Conservation (phyloP, 2,797 vertebrate species). For the Sebastiscus tertius region DNA sequence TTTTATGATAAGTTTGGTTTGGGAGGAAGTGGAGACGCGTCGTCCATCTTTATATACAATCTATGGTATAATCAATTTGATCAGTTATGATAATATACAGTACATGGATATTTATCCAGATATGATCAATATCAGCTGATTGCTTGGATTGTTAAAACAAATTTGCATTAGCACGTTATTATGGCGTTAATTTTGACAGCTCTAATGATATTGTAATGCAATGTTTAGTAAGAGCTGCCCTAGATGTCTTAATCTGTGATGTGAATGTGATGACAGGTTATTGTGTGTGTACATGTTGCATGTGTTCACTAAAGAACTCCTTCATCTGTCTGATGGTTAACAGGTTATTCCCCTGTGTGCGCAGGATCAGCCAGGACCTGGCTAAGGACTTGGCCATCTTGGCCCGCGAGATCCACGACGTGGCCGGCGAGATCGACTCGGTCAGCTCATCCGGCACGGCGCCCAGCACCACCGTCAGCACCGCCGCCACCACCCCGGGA, state of each 20-base stretch:
- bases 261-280: background rate
- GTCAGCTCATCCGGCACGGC: conserved; percentile 98
- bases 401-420: conserved; percentile 98
- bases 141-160: background rate
- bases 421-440: conserved; percentile 99
- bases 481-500: conserved; percentile 98
- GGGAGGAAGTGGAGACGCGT: too few relatives aligned
- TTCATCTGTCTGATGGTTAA: conserved; percentile 82
- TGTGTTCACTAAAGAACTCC: conserved; percentile 68
- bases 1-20: too few relatives aligned
- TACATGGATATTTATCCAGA: background rate
- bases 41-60: too few relatives aligned
- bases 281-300: conserved; percentile 35
- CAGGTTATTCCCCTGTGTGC: conserved; percentile 91
- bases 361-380: conserved; percentile 99
- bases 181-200: too few relatives aligned
- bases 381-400: conserved; percentile 95
- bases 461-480: conserved; percentile 99
- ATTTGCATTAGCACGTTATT: too few relatives aligned
- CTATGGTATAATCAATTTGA: too few relatives aligned
- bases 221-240: background rate
- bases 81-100: background rate
- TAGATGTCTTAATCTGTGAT: background rate
- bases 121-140: background rate
- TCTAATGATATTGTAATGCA: background rate